Conservation (phyloP, 2,888 invertebrate species). For the Drosophila nr. fundita region DNA sequence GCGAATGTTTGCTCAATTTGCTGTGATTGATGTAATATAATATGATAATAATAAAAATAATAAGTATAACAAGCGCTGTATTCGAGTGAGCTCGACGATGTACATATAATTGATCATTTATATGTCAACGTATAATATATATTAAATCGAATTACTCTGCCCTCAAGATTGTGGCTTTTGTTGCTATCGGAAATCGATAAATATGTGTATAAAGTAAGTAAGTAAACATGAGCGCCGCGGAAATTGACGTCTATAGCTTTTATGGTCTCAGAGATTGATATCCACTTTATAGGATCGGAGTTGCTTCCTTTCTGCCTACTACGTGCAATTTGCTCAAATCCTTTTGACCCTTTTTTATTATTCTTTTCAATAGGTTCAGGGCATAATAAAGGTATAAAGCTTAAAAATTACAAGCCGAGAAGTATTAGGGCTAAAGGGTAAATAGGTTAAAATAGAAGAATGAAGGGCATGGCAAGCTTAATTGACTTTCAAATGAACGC, state of each 20-base stretch:
- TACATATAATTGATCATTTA: background rate
- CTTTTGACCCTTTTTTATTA: background rate
- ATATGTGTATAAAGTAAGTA: too few relatives aligned
- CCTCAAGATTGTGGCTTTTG: background rate
- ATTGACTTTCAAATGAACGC: background rate
- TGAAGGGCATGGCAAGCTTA: too few relatives aligned
- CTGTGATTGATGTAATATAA: background rate
- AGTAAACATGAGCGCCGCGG: too few relatives aligned
- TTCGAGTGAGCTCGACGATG: background rate
- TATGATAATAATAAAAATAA: background rate
- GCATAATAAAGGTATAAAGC: background rate
- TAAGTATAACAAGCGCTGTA: background rate
- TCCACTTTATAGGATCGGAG: background rate
- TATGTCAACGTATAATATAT: background rate
- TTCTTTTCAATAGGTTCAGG: background rate
- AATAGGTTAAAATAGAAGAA: background rate
- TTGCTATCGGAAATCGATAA: background rate
- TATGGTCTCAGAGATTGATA: background rate
- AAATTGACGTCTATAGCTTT: too few relatives aligned
- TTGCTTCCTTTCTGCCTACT: background rate
- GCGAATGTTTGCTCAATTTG: background rate
- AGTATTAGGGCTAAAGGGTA: background rate
- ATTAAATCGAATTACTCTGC: background rate
- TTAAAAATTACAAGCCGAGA: background rate
- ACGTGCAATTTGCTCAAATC: background rate